Evolutionary conservation across 2,113 vertebrate species (phyloP).

Genomic region (Ascaphus truei): DNA sequence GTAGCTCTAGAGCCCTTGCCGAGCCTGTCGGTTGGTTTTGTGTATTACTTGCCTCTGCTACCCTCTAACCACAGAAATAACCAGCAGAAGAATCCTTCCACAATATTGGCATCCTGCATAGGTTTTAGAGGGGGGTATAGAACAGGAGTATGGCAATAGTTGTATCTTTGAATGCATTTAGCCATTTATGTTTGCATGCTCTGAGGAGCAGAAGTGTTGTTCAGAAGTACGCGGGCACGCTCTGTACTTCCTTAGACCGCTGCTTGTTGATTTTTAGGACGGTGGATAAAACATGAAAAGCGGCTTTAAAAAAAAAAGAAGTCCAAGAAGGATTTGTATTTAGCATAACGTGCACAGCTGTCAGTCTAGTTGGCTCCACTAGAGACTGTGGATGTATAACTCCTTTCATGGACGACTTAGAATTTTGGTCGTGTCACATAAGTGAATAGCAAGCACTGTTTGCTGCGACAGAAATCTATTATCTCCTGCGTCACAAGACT

Average conservation of each 20-base stretch:
- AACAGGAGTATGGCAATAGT: neutral
- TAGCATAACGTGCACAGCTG: slow-evolving; percentile 14
- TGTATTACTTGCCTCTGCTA: neutral
- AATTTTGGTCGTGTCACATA: slow-evolving; percentile 10
- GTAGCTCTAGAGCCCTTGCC: neutral
- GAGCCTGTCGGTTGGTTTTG: neutral
- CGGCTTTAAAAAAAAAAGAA: slow-evolving; percentile 4
- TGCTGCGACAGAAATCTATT: slow-evolving; percentile 23
- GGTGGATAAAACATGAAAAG: slow-evolving; percentile 10
- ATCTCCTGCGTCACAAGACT: slow-evolving; percentile 20
- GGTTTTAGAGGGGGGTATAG: neutral
- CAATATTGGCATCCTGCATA: neutral
- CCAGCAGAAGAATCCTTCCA: neutral
- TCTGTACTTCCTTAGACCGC: neutral
- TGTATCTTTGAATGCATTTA: neutral
- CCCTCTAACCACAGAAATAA: neutral
- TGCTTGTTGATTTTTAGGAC: slow-evolving; percentile 12
- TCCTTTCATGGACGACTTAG: slow-evolving; percentile 18
- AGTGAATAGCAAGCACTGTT: slow-evolving; percentile 28
- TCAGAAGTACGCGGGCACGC: neutral
- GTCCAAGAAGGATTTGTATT: neutral
- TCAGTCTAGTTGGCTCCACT: slow-evolving; percentile 12
- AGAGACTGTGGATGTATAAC: slow-evolving; percentile 1
- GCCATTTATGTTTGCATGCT: neutral
- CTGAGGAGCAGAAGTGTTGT: neutral